These are phyloP conservation scores for Anastrepha ludens DNA, from an alignment of 1,140 invertebrate species.

Conservation along the genomic window DNA sequence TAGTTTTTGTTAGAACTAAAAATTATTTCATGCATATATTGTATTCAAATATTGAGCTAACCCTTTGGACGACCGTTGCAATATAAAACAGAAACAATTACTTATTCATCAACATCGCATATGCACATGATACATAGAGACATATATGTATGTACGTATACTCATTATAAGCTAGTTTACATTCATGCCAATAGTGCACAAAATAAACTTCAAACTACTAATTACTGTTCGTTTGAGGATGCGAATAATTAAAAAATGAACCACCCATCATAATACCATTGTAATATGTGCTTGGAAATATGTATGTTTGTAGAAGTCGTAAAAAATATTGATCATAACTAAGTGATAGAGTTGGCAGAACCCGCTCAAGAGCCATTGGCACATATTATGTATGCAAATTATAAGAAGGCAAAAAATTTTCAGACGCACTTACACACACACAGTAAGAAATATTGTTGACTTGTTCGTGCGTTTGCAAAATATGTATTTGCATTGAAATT, in stretches of 20 bases:
- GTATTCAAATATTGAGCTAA: not conserved
- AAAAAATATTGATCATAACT: not conserved
- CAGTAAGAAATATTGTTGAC: not conserved
- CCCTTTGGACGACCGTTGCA: conserved; percentile 22
- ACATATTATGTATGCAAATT: not conserved
- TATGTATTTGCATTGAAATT: not conserved
- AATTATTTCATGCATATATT: not conserved
- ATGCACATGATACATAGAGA: not conserved
- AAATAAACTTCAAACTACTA: not conserved
- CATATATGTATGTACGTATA: not conserved
- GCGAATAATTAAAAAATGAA: not conserved
- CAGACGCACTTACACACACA: not conserved
- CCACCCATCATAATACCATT: too few relatives aligned
- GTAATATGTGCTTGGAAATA: not conserved
- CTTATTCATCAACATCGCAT: too few relatives aligned
- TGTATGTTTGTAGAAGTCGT: not conserved
- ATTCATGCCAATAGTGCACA: conserved; percentile 24
- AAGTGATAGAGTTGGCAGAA: not conserved
- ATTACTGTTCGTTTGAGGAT: not conserved
- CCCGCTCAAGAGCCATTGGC: conserved; percentile 1
- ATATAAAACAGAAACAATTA: not conserved
- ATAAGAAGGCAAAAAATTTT: not conserved
- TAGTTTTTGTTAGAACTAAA: not conserved
- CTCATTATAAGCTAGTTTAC: not conserved
- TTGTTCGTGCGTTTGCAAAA: not conserved